Percentiles rank a stretch among this genome's conserved stretches.
Evolutionary conservation across 2,888 invertebrate genomes (phyloP).

Genomic region (Reticulitermes lucifugus): DNA sequence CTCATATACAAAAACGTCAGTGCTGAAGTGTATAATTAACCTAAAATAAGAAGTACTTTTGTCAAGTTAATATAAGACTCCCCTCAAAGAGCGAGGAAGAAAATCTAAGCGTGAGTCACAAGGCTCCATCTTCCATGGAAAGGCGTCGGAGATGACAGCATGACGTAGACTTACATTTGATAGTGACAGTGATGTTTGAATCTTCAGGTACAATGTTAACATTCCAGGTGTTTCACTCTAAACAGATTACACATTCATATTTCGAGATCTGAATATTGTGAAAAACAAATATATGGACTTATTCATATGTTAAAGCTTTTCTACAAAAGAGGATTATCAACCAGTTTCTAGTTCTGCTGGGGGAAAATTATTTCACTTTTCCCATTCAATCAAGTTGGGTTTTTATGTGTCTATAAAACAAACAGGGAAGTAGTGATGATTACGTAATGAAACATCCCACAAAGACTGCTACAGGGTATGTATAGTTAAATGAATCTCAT

Average conservation of each 20-base stretch:
- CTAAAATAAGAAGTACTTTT: too few species aligned
- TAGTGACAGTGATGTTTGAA: neutral
- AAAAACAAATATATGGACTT: neutral
- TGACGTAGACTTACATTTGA: neutral
- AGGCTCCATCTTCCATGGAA: too few species aligned
- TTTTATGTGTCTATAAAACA: neutral
- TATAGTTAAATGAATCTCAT: neutral
- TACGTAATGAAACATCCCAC: neutral
- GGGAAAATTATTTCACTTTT: slow-evolving; percentile 7
- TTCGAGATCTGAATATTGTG: neutral
- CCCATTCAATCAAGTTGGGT: neutral
- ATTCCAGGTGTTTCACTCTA: neutral
- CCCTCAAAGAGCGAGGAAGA: too few species aligned
- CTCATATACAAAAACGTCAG: too few species aligned
- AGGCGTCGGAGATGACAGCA: too few species aligned
- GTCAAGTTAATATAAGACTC: too few species aligned
- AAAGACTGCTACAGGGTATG: neutral
- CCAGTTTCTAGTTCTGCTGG: slow-evolving; percentile 1
- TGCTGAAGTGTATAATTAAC: too few species aligned
- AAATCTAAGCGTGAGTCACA: too few species aligned
- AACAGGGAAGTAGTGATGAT: neutral
- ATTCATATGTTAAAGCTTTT: neutral
- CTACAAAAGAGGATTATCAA: neutral
- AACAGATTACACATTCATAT: neutral
- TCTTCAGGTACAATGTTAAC: neutral